These are phyloP conservation scores for Coturnix japonica DNA, from an alignment of 2,113 vertebrate genomes.

Conservation along the genomic window DNA sequence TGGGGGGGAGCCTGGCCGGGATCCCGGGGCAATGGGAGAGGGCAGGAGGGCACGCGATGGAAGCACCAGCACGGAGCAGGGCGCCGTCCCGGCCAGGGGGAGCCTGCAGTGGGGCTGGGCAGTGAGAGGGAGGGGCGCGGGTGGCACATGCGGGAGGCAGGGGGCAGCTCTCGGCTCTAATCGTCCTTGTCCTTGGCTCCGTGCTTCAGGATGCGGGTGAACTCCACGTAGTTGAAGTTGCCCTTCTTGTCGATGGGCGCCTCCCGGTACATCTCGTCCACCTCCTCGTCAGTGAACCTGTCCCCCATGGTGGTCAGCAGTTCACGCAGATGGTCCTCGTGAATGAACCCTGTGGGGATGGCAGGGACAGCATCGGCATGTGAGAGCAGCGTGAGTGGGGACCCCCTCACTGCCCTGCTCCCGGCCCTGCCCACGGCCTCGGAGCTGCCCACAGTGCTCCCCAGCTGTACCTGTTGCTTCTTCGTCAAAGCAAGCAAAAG, in stretches of 20 bases:
- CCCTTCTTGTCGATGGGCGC: constrained; percentile 98
- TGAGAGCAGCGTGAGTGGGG: neutral
- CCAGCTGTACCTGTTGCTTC: constrained; percentile 86
- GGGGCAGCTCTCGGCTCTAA: neutral
- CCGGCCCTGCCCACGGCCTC: neutral
- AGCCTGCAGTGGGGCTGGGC: neutral
- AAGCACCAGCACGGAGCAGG: too few relatives aligned
- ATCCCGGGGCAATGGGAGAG: neutral
- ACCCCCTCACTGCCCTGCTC: neutral
- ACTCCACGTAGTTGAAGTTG: constrained; percentile 98
- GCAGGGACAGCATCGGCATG: rapidly evolving
- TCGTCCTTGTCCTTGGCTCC: constrained; percentile 91
- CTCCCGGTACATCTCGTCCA: constrained; percentile 98
- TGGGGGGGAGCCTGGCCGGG: neutral
- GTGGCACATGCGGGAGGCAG: neutral
- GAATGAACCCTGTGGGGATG: constrained; percentile 85
- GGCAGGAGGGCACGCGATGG: neutral
- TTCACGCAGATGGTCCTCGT: constrained; percentile 95
- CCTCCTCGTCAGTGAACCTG: constrained; percentile 96
- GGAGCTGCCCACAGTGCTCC: neutral
- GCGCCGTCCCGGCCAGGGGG: neutral
- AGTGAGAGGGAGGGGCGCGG: neutral
- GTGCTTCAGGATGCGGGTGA: constrained; percentile 98
- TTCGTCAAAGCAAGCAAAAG: constrained; percentile 98
- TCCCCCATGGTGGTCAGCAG: constrained; percentile 99